These are phyloP conservation scores for Xestoiulus laeticollis DNA, from an alignment of 2,888 invertebrate species.

Conservation along the genomic window DNA sequence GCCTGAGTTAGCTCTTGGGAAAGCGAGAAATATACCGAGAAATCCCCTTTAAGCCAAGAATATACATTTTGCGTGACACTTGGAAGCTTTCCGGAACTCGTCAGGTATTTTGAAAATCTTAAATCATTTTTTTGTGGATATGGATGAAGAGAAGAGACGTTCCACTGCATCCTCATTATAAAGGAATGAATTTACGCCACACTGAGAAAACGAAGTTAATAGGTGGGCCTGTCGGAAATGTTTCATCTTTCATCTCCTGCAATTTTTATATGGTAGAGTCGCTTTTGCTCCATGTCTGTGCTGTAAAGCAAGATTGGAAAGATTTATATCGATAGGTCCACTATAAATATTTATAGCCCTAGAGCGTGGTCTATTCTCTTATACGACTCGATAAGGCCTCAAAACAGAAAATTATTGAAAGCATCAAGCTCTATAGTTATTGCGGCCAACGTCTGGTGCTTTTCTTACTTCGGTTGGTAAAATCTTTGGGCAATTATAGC, in stretches of 20 bases:
- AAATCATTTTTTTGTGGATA: neutral
- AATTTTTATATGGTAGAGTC: neutral
- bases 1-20: neutral
- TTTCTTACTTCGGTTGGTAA: too few species aligned
- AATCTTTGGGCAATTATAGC: too few species aligned
- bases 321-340: neutral
- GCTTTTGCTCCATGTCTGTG: neutral
- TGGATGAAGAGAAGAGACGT: neutral
- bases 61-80: neutral
- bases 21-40: neutral
- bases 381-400: neutral
- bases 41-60: neutral
- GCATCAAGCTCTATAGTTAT: neutral
- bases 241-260: neutral
- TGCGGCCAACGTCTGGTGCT: too few species aligned
- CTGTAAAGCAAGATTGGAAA: neutral
- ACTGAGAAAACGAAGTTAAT: neutral
- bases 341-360: neutral
- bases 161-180: neutral
- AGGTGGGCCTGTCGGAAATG: neutral
- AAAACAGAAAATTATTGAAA: neutral
- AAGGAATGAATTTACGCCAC: neutral
- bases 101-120: constrained; percentile 9
- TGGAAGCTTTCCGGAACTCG: neutral
- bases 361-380: neutral